A percentile compares a stretch with the other conserved stretches of the same genome.
These are phyloP conservation scores for Trachelus stipa DNA, from an alignment of 2,888 invertebrate species.

Conservation along the genomic window DNA sequence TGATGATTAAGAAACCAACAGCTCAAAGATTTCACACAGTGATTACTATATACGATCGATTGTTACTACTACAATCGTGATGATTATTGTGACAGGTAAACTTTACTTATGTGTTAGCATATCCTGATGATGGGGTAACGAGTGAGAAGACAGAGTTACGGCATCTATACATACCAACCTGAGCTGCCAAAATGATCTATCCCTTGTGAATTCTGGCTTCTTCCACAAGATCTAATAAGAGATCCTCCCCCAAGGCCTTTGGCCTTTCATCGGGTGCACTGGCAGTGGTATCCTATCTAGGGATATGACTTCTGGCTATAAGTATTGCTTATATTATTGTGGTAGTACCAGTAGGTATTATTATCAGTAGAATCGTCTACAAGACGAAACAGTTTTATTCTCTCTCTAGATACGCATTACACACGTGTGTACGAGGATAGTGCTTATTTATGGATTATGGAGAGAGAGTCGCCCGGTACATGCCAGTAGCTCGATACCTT, in stretches of 20 bases:
- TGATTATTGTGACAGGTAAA: not conserved
- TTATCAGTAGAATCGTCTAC: not conserved
- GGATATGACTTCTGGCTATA: not conserved
- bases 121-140: not conserved
- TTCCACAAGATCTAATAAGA: slow-evolving; percentile 41
- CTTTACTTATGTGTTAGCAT: not conserved
- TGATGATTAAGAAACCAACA: not conserved
- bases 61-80: not conserved
- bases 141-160: not conserved
- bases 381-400: not conserved
- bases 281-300: slow-evolving; percentile 16
- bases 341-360: not conserved
- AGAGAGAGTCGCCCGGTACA: slow-evolving; percentile 34
- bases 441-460: slow-evolving; percentile 59
- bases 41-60: too few species aligned
- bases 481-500: slow-evolving; percentile 29
- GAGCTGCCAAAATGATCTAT: not conserved
- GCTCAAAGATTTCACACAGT: not conserved
- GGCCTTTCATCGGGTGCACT: slow-evolving; percentile 47
- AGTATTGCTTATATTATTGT: not conserved
- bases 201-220: slow-evolving; percentile 6
- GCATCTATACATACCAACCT: not conserved
- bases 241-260: slow-evolving; percentile 50
- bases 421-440: slow-evolving; percentile 28
- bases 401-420: not conserved